A percentile compares a stretch with the other conserved stretches of the same genome.
Evolutionary conservation across 2,888 invertebrate species (phyloP).

Genomic region (Tinea trinotella): DNA sequence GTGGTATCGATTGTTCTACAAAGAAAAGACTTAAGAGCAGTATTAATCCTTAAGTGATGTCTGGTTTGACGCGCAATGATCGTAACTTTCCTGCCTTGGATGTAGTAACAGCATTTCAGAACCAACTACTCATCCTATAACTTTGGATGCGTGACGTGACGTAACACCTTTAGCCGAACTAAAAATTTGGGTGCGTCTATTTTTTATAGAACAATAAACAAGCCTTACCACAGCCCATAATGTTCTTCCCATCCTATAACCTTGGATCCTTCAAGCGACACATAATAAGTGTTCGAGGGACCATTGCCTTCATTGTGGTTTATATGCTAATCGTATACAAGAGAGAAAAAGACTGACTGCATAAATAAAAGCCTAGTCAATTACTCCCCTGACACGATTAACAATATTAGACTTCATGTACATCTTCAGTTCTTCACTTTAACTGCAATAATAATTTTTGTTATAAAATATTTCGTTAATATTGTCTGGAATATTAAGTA

Average conservation of each 20-base stretch:
- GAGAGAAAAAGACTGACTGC: slow-evolving; percentile 86
- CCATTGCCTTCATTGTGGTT: slow-evolving; percentile 30
- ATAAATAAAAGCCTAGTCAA: slow-evolving; percentile 73
- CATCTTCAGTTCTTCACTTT: slow-evolving; percentile 28
- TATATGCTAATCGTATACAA: slow-evolving; percentile 77
- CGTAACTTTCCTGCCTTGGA: slow-evolving; percentile 84
- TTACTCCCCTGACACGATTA: slow-evolving; percentile 75
- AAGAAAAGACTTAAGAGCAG: too few species aligned
- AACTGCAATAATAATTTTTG: slow-evolving; percentile 36
- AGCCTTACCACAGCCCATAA: too few species aligned
- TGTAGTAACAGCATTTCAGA: slow-evolving; percentile 42
- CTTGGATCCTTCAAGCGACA: too few species aligned
- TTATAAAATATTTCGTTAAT: slow-evolving; percentile 24
- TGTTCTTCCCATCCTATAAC: too few species aligned
- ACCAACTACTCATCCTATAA: slow-evolving; percentile 27
- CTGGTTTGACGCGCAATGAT: slow-evolving; percentile 75
- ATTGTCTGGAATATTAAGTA: too few species aligned
- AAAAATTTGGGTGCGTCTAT: too few species aligned
- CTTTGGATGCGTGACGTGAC: too few species aligned
- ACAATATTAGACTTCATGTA: slow-evolving; percentile 30
- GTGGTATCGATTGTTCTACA: too few species aligned
- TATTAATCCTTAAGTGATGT: too few species aligned
- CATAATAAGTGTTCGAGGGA: slow-evolving; percentile 24
- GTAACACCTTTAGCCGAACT: too few species aligned
- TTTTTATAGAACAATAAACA: too few species aligned